Percentiles rank a stretch among this genome's conserved stretches.
These are phyloP conservation scores for Dinomys branickii DNA, from an alignment of 2,113 vertebrate genomes.

Conservation along the genomic window DNA sequence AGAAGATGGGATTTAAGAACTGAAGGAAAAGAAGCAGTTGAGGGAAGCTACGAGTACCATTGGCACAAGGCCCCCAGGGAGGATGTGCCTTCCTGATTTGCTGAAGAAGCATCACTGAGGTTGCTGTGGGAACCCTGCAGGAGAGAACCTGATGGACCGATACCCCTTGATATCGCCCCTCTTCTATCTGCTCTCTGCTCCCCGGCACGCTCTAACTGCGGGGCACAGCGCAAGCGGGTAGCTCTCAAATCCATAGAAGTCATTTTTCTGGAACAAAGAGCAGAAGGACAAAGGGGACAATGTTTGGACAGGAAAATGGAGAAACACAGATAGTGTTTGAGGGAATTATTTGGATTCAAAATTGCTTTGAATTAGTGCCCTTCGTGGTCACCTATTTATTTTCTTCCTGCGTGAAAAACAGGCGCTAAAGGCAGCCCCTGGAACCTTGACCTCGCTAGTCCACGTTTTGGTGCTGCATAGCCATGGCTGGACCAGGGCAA, in stretches of 20 bases:
- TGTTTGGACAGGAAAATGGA: not conserved
- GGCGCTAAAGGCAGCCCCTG: not conserved
- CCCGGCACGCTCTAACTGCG: rapidly evolving
- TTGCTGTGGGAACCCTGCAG: too few species aligned
- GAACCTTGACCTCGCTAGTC: not conserved
- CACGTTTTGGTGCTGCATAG: too few species aligned
- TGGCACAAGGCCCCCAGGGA: not conserved
- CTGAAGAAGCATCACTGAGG: not conserved
- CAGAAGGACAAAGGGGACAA: not conserved
- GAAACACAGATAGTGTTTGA: not conserved
- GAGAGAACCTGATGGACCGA: not conserved
- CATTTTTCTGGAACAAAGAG: not conserved
- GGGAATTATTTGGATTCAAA: not conserved
- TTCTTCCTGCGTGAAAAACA: not conserved
- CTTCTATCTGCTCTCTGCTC: not conserved
- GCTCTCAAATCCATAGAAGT: too few species aligned
- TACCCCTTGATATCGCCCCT: rapidly evolving
- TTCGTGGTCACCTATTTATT: not conserved
- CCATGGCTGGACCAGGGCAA: rapidly evolving
- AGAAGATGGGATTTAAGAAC: not conserved
- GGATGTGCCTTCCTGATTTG: not conserved
- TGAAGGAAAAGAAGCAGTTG: not conserved
- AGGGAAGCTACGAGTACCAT: not conserved
- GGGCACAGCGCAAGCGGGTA: not conserved
- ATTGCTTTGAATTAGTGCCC: not conserved